Evolutionary conservation across 2,113 vertebrate species (phyloP), one percentile per base, ranked within the genome.

Genomic region (Spizaetus ornatus): DNA sequence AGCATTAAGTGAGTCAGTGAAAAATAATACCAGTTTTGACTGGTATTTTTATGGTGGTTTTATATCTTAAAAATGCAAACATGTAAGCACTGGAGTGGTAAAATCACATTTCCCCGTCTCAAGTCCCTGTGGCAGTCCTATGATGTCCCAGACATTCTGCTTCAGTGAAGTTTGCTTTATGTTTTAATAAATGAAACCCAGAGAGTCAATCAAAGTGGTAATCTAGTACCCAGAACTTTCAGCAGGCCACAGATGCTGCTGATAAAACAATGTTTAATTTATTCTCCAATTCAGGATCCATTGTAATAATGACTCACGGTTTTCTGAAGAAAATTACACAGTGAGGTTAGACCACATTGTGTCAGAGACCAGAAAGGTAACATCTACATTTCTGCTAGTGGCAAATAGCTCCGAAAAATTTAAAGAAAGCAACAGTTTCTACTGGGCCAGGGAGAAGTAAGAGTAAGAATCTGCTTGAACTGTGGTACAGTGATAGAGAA

Each of bases 251-350:
- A 42, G 25, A 42, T 16, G 14, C 7, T 45, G 52, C 52, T 34
- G 31, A 11, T 27, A 63, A 71, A 81, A 70, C 36, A 59, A 19
- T 1, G 6, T 59, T 34, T 48, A 11, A 53, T 47, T 72, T 59
- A 22, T 16, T 72, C 29, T 72, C 7, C 19, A 69, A 10, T 62
- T 81, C 48, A 62, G 36, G 43, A 83, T 9, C 21, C 17, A 17
- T 17, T 82, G 20, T 14, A 55, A 34, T 15, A 73, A 38, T 1
- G 11, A 16, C 3, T 29, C 22, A 38, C 0, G 1, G 3, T 45
- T 86, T 77, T 69, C 48, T n/a, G 27, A 55, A 70, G 40, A 36
- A 81, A 82, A 86, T n/a, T 12, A 26, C 5, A 11, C 2, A 4
- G 21, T n/a, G 53, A 76, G 2, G 29, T 53, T 45, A 36, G 9